These are phyloP conservation scores for Ylistrum balloti DNA, from an alignment of 1,140 invertebrate genomes.

Conservation along the genomic window DNA sequence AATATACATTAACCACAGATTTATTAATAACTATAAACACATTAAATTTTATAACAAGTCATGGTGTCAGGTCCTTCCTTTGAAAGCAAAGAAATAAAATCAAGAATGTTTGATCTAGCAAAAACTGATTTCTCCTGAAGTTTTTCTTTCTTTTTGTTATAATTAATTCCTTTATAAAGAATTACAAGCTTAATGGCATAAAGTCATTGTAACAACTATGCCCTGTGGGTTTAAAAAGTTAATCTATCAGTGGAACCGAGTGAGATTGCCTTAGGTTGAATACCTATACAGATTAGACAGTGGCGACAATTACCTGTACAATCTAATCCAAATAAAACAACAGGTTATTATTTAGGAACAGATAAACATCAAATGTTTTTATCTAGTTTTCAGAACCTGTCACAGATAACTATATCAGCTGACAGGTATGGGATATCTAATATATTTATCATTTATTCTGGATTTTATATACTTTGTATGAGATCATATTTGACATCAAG, in stretches of 20 bases:
- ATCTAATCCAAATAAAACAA: not conserved
- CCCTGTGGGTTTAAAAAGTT: not conserved
- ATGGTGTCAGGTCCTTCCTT: too few species aligned
- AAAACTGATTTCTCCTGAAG: not conserved
- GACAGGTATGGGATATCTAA: not conserved
- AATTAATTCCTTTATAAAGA: not conserved
- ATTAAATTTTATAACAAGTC: too few species aligned
- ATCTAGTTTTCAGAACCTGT: not conserved
- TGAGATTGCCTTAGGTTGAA: not conserved
- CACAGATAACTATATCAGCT: not conserved
- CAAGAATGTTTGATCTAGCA: too few species aligned
- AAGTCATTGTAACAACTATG: not conserved
- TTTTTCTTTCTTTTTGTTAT: not conserved
- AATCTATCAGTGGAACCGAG: not conserved
- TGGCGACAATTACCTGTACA: conserved; percentile 16
- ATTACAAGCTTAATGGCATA: not conserved
- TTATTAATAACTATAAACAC: too few species aligned
- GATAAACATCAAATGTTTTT: not conserved
- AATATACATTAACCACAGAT: too few species aligned
- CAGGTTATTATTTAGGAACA: not conserved
- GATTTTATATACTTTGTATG: too few species aligned
- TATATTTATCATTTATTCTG: conserved; percentile 1
- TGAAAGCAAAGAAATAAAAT: too few species aligned
- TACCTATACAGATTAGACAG: not conserved
- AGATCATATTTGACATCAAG: too few species aligned